Evolutionary conservation across 2,113 vertebrate species (phyloP).

Genomic region (Phyllostomus discolor): DNA sequence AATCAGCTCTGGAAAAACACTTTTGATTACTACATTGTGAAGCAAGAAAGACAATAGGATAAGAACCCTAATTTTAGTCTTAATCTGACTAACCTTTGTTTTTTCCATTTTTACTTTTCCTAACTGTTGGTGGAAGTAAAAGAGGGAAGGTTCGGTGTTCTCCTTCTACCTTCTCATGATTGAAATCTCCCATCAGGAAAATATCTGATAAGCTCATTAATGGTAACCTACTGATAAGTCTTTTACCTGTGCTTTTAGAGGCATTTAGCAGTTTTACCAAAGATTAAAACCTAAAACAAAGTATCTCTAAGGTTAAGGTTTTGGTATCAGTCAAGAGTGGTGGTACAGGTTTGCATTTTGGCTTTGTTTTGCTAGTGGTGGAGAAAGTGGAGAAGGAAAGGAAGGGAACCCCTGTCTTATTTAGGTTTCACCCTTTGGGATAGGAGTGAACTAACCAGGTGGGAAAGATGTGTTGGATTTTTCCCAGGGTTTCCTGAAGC

Average conservation of each 20-base stretch:
- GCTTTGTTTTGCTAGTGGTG: not conserved
- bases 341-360: not conserved
- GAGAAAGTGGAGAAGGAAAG: not conserved
- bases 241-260: not conserved
- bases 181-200: not conserved
- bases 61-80: not conserved
- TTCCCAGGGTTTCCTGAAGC: not conserved
- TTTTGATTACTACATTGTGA: not conserved
- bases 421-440: not conserved
- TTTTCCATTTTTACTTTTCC: constrained; percentile 7
- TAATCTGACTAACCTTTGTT: not conserved
- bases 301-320: not conserved
- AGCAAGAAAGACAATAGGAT: not conserved
- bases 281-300: not conserved
- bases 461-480: not conserved
- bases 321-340: not conserved
- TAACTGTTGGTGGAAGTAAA: not conserved
- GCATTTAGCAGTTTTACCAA: not conserved
- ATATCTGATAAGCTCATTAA: not conserved
- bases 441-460: not conserved
- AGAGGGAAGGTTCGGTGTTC: not conserved
- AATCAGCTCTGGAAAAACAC: not conserved
- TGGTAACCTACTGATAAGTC: not conserved
- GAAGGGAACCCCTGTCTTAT: not conserved
- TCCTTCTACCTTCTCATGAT: not conserved